These are phyloP conservation scores for Aporrectodea caliginosa DNA, from an alignment of 1,140 invertebrate genomes.

Conservation along the genomic window DNA sequence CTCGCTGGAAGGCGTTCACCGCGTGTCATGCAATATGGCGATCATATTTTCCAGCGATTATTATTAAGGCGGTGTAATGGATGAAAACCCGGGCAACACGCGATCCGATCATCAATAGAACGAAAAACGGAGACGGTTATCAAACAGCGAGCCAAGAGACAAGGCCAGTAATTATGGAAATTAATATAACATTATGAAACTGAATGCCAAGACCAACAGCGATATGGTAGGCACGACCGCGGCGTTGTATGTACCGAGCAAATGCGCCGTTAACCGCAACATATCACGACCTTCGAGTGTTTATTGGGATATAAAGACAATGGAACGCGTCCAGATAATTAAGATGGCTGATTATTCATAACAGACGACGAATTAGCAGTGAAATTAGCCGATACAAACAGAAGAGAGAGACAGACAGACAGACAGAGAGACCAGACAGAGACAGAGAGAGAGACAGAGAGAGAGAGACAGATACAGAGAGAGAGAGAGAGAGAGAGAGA, in stretches of 20 bases:
- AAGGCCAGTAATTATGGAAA: background rate
- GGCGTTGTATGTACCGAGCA: background rate
- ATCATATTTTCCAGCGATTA: background rate
- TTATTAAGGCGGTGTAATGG: background rate
- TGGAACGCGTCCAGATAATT: background rate
- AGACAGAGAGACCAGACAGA: too few species aligned
- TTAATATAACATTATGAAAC: background rate
- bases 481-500: too few species aligned
- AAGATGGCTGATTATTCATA: background rate
- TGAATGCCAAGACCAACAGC: background rate
- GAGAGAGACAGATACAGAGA: too few species aligned
- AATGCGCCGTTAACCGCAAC: background rate
- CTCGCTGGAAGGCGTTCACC: too few species aligned
- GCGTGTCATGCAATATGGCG: background rate
- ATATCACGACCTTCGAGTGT: background rate
- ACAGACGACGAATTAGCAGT: too few species aligned
- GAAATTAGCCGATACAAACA: too few species aligned
- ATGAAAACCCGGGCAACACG: background rate
- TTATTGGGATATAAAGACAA: background rate
- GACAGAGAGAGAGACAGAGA: too few species aligned
- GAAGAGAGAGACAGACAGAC: too few species aligned
- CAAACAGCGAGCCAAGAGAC: background rate
- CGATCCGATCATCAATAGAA: background rate
- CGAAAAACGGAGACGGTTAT: background rate
- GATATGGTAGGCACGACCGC: too few species aligned